A percentile compares a stretch with the other conserved stretches of the same genome.
These are phyloP conservation scores for Melanotaenia maccullochi DNA, from an alignment of 2,797 vertebrate species.

Conservation along the genomic window DNA sequence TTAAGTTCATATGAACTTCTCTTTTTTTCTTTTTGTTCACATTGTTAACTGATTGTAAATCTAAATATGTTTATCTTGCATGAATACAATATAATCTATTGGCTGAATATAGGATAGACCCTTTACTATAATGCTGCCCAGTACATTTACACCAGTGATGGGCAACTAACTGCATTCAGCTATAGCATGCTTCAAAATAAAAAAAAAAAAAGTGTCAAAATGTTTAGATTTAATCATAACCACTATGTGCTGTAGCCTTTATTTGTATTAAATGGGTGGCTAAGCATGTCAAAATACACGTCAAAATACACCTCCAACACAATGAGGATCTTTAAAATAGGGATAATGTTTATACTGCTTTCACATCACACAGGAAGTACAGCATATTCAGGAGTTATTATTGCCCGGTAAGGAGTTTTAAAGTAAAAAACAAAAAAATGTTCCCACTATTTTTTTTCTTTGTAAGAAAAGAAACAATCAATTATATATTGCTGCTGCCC, in stretches of 20 bases:
- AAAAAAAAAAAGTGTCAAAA: neutral
- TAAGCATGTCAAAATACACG: conserved; percentile 1
- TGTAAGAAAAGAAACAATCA: neutral
- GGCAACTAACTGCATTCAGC: neutral
- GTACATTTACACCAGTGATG: neutral
- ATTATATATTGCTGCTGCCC: conserved; percentile 24
- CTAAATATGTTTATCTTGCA: neutral
- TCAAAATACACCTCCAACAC: neutral
- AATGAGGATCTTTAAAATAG: neutral
- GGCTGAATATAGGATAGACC: neutral
- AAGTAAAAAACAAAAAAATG: conserved; percentile 23
- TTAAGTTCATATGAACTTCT: neutral
- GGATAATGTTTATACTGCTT: conserved; percentile 9
- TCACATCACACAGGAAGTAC: conserved; percentile 4
- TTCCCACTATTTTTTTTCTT: no score
- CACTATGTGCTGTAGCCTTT: neutral
- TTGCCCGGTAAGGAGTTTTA: conserved; percentile 20
- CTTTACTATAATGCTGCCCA: neutral
- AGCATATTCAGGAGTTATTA: conserved; percentile 14
- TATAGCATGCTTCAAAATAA: neutral
- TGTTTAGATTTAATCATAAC: neutral
- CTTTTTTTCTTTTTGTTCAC: neutral
- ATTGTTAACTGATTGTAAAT: neutral
- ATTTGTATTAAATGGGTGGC: conserved; percentile 6
- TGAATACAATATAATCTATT: neutral